Conservation (phyloP, 2,113 vertebrate species). For the Trogon surrucura region DNA sequence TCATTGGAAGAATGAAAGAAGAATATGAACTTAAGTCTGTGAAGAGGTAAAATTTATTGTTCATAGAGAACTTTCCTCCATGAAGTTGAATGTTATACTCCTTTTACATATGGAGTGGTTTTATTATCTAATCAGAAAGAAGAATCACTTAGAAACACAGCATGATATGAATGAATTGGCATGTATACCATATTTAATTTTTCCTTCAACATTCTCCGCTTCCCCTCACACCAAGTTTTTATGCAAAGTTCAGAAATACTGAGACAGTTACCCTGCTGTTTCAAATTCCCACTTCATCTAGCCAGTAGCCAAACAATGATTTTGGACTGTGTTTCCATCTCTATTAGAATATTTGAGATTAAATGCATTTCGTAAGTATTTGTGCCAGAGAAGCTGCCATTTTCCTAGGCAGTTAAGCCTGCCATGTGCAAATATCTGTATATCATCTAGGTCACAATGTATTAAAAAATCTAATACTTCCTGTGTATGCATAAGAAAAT, state of each 20-base stretch:
- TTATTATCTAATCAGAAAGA: background rate
- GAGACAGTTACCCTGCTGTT: slow-evolving; percentile 3
- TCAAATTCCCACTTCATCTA: slow-evolving; percentile 50
- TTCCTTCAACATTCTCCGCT: background rate
- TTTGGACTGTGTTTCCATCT: background rate
- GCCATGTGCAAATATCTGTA: background rate
- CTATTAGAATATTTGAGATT: background rate
- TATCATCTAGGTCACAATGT: background rate
- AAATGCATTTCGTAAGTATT: background rate
- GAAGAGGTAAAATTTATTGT: background rate
- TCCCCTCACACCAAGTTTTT: background rate
- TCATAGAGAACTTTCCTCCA: background rate
- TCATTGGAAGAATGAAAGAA: background rate
- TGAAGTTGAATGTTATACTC: background rate
- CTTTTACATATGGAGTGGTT: background rate
- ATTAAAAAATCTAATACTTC: background rate
- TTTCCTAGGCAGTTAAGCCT: background rate
- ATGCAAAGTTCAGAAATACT: background rate
- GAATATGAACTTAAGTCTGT: background rate
- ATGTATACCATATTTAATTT: background rate
- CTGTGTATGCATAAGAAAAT: background rate
- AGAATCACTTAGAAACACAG: background rate
- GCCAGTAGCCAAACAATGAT: background rate
- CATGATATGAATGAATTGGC: background rate
- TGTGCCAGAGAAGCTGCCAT: background rate